Percentiles rank a stretch among this genome's conserved stretches.
These are phyloP conservation scores for Anolis carolinensis DNA, from an alignment of 2,113 vertebrate genomes.

Conservation along the genomic window DNA sequence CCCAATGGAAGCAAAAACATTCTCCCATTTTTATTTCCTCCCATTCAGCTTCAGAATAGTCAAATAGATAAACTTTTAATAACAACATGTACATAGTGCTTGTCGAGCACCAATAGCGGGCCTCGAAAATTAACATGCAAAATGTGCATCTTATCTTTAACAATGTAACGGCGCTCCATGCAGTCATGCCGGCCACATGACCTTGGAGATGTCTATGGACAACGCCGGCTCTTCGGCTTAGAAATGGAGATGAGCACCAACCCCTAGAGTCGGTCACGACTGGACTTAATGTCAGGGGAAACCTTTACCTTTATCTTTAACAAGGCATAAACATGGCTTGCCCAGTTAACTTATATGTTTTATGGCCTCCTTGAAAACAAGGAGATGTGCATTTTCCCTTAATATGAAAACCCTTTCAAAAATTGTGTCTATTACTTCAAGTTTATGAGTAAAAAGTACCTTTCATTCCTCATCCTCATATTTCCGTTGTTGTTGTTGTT, in stretches of 20 bases:
- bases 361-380: not conserved
- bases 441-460: too few relatives aligned
- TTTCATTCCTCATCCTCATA: too few relatives aligned
- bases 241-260: too few relatives aligned
- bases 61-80: conserved; percentile 52
- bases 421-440: not conserved
- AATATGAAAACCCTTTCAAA: not conserved
- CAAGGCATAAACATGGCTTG: conserved; percentile 26
- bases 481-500: too few relatives aligned
- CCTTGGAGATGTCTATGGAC: too few relatives aligned
- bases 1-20: conserved; percentile 64
- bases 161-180: too few relatives aligned
- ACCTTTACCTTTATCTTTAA: conserved; percentile 55
- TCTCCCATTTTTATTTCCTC: conserved; percentile 62
- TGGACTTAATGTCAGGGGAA: too few relatives aligned
- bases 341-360: not conserved
- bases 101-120: conserved; percentile 52
- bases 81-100: conserved; percentile 47
- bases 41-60: conserved; percentile 54
- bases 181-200: too few relatives aligned
- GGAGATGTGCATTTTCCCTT: not conserved
- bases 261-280: too few relatives aligned
- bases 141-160: conserved; percentile 55
- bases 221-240: too few relatives aligned
- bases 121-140: conserved; percentile 55